Evolutionary conservation across 1,140 invertebrate genomes (phyloP).

Genomic region (Calycopis cecrops): DNA sequence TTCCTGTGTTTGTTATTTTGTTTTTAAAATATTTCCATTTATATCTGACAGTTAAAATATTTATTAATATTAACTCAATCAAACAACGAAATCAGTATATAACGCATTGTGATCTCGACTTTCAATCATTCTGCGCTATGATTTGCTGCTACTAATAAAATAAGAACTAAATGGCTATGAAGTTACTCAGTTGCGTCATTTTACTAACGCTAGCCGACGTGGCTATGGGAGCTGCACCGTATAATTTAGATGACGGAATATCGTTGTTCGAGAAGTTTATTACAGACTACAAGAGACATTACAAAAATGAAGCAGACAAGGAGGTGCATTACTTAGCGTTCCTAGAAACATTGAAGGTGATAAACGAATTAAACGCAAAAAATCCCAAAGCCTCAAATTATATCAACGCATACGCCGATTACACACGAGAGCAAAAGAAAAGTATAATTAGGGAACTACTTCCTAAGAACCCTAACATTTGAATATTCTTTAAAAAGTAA

Average conservation of each 20-base stretch:
- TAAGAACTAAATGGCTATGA: neutral
- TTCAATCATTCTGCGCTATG: too few relatives aligned
- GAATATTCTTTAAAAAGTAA: too few relatives aligned
- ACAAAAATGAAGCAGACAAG: slow-evolving; percentile 20
- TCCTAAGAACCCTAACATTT: too few relatives aligned
- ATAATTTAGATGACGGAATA: slow-evolving; percentile 31
- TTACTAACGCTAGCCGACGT: neutral
- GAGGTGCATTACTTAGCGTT: slow-evolving; percentile 6
- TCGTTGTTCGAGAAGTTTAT: slow-evolving; percentile 38
- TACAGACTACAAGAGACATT: slow-evolving; percentile 31
- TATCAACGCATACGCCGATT: slow-evolving; percentile 51
- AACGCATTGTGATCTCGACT: too few relatives aligned
- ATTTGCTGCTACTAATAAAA: too few relatives aligned
- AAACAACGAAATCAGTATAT: too few relatives aligned
- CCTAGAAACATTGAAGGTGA: slow-evolving; percentile 29
- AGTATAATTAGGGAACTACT: too few relatives aligned
- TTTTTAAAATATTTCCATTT: too few relatives aligned
- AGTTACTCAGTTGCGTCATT: neutral
- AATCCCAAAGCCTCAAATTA: slow-evolving; percentile 27
- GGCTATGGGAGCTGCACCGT: slow-evolving; percentile 17
- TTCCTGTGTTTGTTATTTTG: too few relatives aligned
- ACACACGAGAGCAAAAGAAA: slow-evolving; percentile 40
- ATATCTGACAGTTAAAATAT: too few relatives aligned
- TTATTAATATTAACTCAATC: too few relatives aligned
- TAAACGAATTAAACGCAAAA: slow-evolving; percentile 42